phyloP scores from a whole-genome alignment of 2,113 vertebrate species.

The Lethenteron camtschaticum region DNA sequence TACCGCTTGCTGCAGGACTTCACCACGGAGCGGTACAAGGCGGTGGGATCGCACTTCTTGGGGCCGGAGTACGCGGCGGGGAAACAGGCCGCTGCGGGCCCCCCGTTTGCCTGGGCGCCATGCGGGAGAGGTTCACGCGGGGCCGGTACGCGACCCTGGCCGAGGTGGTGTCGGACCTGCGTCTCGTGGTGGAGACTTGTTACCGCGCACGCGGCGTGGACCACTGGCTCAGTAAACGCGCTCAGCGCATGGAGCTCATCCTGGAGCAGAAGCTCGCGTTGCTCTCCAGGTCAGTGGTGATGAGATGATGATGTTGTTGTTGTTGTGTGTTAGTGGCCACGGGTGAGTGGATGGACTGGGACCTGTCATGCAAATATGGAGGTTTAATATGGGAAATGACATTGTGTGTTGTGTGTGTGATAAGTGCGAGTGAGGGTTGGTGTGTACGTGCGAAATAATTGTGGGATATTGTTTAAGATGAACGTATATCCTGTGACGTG shows the following conservation, averaged over 20 bases:
- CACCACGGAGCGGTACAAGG: conserved; percentile 56
- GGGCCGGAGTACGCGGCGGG: conserved; percentile 21
- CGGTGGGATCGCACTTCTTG: conserved; percentile 44
- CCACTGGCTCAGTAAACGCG: conserved; percentile 89
- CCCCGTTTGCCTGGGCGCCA: conserved; percentile 41
- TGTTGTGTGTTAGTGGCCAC: not conserved
- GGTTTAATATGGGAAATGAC: too few relatives aligned
- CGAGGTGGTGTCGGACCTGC: conserved; percentile 78
- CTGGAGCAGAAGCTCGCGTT: conserved; percentile 81
- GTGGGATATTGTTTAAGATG: too few relatives aligned
- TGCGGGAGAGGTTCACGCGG: conserved; percentile 55
- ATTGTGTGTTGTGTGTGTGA: too few relatives aligned
- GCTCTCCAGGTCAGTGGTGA: conserved; percentile 45
- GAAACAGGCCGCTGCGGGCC: conserved; percentile 10
- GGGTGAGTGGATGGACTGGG: too few relatives aligned
- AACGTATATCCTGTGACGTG: too few relatives aligned
- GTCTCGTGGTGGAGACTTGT: conserved; percentile 67
- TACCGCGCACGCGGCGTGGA: conserved; percentile 69
- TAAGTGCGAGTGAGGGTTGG: too few relatives aligned
- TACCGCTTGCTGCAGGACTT: conserved; percentile 59
- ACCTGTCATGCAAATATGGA: too few relatives aligned
- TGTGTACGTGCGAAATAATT: too few relatives aligned
- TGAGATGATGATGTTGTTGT: not conserved
- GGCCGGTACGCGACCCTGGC: conserved; percentile 54
- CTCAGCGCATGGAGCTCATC: conserved; percentile 79